Evolutionary conservation across 1,140 invertebrate genomes (phyloP).

Genomic region (Ladona fulva): DNA sequence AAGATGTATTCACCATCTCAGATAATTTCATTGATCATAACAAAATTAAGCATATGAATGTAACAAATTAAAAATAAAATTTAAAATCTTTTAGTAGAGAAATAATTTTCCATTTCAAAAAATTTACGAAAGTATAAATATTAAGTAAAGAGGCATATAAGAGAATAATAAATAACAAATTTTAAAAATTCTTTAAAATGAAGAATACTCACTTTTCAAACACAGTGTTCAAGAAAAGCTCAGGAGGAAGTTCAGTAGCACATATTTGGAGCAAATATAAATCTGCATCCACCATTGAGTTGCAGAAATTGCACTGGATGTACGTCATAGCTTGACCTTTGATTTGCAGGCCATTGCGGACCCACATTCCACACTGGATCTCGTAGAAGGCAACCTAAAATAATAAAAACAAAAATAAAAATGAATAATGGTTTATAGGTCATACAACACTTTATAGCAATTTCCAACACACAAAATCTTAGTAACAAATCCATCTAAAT

Average conservation of each 20-base stretch:
- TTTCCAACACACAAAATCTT: too few species aligned
- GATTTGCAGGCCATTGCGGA: slow-evolving; percentile 93
- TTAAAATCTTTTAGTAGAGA: not conserved
- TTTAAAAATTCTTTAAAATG: not conserved
- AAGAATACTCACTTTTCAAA: slow-evolving; percentile 65
- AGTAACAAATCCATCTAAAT: too few species aligned
- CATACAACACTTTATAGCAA: too few species aligned
- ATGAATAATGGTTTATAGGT: too few species aligned
- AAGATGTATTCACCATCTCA: too few species aligned
- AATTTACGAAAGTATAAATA: slow-evolving; percentile 17
- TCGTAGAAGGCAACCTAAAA: slow-evolving; percentile 87
- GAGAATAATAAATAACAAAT: slow-evolving; percentile 13
- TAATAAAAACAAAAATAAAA: slow-evolving; percentile 23
- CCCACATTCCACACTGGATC: slow-evolving; percentile 88
- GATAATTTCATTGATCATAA: too few species aligned
- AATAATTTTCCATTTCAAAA: not conserved
- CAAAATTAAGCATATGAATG: not conserved
- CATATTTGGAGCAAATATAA: slow-evolving; percentile 89
- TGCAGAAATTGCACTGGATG: slow-evolving; percentile 96
- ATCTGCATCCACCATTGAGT: slow-evolving; percentile 96
- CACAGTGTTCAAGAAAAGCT: slow-evolving; percentile 75
- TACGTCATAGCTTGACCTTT: slow-evolving; percentile 98
- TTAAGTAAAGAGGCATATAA: slow-evolving; percentile 2
- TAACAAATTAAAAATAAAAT: not conserved
- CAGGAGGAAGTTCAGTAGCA: slow-evolving; percentile 75